Percentiles rank a stretch among this genome's conserved stretches.
Conservation (phyloP, 2,113 vertebrate species). For the Meleagris gallopavo region DNA sequence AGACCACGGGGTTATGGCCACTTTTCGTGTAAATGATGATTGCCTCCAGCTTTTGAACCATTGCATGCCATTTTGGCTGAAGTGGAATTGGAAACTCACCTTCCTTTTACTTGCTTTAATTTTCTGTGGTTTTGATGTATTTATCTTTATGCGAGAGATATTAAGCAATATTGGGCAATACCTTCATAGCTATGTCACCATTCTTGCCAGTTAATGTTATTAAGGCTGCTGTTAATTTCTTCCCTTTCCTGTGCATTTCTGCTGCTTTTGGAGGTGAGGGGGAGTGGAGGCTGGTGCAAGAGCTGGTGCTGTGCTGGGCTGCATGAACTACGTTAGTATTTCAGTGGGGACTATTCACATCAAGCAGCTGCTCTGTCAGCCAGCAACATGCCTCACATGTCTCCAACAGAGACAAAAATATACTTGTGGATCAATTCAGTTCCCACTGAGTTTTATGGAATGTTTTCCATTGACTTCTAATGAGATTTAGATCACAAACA, state of each 20-base stretch:
- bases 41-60: not conserved
- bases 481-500: constrained; percentile 24
- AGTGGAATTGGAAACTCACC: not conserved
- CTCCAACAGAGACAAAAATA: constrained; percentile 20
- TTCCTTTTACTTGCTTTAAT: constrained; percentile 12
- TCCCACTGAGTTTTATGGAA: constrained; percentile 21
- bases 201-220: constrained; percentile 44
- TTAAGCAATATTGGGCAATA: constrained; percentile 45
- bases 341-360: not conserved
- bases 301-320: fast-evolving
- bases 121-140: not conserved
- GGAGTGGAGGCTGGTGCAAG: not conserved
- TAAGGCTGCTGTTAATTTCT: constrained; percentile 45
- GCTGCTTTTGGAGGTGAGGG: not conserved
- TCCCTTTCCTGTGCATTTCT: not conserved
- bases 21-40: not conserved
- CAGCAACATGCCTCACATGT: not conserved
- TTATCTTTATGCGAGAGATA: constrained; percentile 12
- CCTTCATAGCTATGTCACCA: constrained; percentile 42
- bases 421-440: constrained; percentile 19
- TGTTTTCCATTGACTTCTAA: constrained; percentile 55
- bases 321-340: not conserved
- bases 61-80: not conserved
- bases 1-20: not conserved
- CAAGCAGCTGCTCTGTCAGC: not conserved